A percentile compares a stretch with the other conserved stretches of the same genome.
Evolutionary conservation across 2,113 vertebrate species (phyloP).

Genomic region (Emydocephalus ijimae): DNA sequence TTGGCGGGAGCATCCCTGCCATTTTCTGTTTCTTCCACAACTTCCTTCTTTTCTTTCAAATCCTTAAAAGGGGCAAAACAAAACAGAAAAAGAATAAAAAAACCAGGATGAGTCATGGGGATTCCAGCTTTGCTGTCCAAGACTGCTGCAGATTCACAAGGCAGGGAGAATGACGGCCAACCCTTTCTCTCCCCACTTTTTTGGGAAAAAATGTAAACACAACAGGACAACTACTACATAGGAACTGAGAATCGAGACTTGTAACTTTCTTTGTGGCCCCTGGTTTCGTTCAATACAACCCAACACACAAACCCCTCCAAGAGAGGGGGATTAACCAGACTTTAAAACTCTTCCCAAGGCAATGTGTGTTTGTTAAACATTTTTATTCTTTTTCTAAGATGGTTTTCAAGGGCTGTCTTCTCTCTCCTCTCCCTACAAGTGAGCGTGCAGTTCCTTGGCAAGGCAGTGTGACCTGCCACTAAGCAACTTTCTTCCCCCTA

Average conservation of each 20-base stretch:
- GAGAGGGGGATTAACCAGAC: background rate
- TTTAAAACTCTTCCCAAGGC: no score
- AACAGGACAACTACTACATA: background rate
- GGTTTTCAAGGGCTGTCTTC: background rate
- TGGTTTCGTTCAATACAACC: background rate
- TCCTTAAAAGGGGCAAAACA: conserved; percentile 74
- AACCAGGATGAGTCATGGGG: conserved; percentile 33
- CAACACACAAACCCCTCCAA: background rate
- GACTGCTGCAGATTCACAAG: background rate
- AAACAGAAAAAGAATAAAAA: conserved; percentile 33
- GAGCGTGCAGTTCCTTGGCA: background rate
- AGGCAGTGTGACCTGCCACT: background rate
- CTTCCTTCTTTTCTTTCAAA: conserved; percentile 94
- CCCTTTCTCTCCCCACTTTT: background rate
- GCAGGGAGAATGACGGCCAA: background rate
- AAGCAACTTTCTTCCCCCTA: background rate
- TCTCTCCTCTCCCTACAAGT: background rate
- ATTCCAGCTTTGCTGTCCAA: conserved; percentile 9
- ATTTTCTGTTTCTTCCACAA: conserved; percentile 91
- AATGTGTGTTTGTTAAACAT: no score
- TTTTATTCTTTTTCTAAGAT: no score
- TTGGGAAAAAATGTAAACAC: background rate
- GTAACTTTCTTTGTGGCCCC: background rate
- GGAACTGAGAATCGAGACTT: background rate
- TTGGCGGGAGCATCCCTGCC: conserved; percentile 90